Evolutionary conservation across 2,113 vertebrate genomes (phyloP).

Genomic region (Tachysurus vachellii): DNA sequence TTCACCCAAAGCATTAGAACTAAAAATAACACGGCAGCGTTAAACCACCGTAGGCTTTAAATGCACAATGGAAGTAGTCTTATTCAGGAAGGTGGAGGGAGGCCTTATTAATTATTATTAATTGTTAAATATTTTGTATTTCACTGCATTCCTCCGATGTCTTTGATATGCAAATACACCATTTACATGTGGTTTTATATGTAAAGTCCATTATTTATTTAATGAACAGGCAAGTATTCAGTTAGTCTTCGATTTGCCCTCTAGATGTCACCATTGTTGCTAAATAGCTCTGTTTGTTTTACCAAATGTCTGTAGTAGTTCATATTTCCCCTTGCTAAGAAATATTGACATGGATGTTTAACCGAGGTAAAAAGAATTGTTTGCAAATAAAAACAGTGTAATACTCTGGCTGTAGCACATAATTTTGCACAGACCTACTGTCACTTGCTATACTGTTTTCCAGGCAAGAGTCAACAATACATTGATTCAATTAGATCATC

Average conservation of each 20-base stretch:
- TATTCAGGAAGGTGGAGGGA: neutral
- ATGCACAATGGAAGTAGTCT: conserved; percentile 7
- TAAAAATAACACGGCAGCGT: conserved; percentile 35
- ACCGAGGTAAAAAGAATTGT: neutral
- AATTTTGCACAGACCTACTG: conserved; percentile 54
- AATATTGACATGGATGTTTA: neutral
- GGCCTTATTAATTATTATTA: conserved; percentile 56
- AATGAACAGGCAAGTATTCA: neutral
- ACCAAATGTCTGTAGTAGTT: conserved; percentile 13
- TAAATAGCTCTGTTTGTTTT: conserved; percentile 4
- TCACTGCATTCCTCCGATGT: neutral
- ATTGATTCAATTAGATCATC: neutral
- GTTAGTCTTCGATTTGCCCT: conserved; percentile 21
- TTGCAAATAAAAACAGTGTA: conserved; percentile 29
- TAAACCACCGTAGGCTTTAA: conserved; percentile 19
- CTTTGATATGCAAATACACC: neutral
- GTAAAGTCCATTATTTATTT: neutral
- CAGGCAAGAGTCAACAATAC: conserved; percentile 65
- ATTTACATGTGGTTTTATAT: too few species aligned
- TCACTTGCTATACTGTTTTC: conserved; percentile 45
- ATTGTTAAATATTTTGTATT: neutral
- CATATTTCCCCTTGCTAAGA: neutral
- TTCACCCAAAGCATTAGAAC: conserved; percentile 24
- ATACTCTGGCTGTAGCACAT: conserved; percentile 71
- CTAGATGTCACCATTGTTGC: conserved; percentile 54